Evolutionary conservation across 2,797 vertebrate genomes (phyloP).

Genomic region (Falco peregrinus): DNA sequence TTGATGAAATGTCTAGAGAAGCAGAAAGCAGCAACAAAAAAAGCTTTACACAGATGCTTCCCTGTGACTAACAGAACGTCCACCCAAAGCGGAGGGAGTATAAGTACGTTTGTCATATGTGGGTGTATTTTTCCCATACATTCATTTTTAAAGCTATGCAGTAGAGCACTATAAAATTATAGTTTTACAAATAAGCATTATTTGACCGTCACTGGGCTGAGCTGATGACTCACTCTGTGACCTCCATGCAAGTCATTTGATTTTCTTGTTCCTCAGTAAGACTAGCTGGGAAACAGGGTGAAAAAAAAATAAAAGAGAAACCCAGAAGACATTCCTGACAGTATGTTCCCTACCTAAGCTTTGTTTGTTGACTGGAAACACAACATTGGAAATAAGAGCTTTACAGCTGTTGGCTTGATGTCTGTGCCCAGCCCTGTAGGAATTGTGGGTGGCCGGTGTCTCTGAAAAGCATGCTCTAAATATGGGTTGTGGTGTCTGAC

Average conservation of each 20-base stretch:
- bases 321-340: constrained; percentile 33
- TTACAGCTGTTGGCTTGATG: constrained; percentile 36
- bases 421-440: constrained; percentile 25
- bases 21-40: constrained; percentile 68
- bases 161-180: constrained; percentile 72
- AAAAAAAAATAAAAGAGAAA: background rate
- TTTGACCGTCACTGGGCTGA: constrained; percentile 55
- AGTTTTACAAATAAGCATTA: constrained; percentile 76
- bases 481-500: constrained; percentile 46
- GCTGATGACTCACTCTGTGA: constrained; percentile 70
- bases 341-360: constrained; percentile 3
- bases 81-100: constrained; percentile 70
- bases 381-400: constrained; percentile 17
- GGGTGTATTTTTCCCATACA: constrained; percentile 78
- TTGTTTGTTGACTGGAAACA: constrained; percentile 46
- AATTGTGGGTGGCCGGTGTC: constrained; percentile 48
- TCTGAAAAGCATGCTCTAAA: constrained; percentile 55
- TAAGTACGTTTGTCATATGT: constrained; percentile 73
- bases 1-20: constrained; percentile 80
- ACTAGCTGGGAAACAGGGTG: background rate
- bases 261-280: constrained; percentile 41
- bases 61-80: constrained; percentile 78
- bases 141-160: constrained; percentile 75
- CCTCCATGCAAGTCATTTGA: constrained; percentile 63
- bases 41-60: constrained; percentile 77